Evolutionary conservation across 2,113 vertebrate species (phyloP).

Genomic region (Pitta sordida): DNA sequence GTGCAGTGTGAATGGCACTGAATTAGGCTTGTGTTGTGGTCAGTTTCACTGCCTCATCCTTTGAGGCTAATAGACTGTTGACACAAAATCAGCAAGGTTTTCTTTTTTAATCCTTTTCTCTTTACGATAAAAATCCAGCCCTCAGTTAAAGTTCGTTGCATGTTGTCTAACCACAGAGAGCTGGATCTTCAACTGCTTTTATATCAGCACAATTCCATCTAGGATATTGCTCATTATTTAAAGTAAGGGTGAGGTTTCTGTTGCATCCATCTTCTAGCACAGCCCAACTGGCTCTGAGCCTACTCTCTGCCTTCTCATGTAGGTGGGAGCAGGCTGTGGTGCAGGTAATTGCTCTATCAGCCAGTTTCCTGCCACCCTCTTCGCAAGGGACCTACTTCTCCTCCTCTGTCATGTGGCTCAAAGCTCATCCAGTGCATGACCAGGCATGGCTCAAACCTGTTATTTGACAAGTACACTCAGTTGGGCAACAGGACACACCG

Average conservation of each 20-base stretch:
- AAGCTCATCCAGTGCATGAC: not conserved
- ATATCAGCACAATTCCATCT: conserved; percentile 23
- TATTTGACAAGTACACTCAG: not conserved
- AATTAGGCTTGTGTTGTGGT: not conserved
- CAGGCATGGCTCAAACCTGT: not conserved
- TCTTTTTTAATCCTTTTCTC: not conserved
- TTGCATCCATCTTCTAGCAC: not conserved
- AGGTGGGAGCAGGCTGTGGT: conserved; percentile 3
- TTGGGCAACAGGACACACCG: not conserved
- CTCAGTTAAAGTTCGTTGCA: not conserved
- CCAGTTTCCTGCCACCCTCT: not conserved
- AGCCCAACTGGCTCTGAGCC: not conserved
- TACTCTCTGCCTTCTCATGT: not conserved
- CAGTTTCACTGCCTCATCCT: not conserved
- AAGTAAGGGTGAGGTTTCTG: conserved; percentile 32
- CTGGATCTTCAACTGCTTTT: not conserved
- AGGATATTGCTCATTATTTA: not conserved
- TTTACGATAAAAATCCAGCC: not conserved
- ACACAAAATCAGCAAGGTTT: not conserved
- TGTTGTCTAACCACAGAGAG: not conserved
- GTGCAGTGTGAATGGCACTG: not conserved
- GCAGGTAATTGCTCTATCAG: not conserved
- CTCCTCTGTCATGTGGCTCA: not conserved
- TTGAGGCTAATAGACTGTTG: not conserved
- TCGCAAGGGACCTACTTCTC: not conserved